Percentiles rank a stretch among this genome's conserved stretches.
Conservation (phyloP, 2,888 invertebrate species). For the Drosophila histrio region DNA sequence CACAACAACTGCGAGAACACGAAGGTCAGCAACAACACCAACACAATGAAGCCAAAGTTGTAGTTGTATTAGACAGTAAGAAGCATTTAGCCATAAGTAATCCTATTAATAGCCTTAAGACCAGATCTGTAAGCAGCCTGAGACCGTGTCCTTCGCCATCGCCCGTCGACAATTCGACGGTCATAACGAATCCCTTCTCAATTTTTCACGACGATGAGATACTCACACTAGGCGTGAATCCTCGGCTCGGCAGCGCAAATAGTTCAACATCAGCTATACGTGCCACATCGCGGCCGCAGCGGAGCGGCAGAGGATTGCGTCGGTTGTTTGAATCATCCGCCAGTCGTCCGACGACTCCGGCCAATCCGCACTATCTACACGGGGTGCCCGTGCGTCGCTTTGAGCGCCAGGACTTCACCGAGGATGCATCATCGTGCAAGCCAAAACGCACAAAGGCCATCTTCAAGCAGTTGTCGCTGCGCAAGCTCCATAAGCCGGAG, state of each 20-base stretch:
- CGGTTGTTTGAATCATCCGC: slow-evolving; percentile 67
- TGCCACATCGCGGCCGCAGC: slow-evolving; percentile 29
- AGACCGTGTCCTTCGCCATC: slow-evolving; percentile 5
- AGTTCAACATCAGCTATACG: slow-evolving; percentile 36
- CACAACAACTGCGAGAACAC: slow-evolving; percentile 2
- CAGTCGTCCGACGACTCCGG: slow-evolving; percentile 4
- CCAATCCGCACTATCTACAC: slow-evolving; percentile 72
- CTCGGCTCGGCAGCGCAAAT: slow-evolving; percentile 69
- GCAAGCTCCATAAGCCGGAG: slow-evolving; percentile 62
- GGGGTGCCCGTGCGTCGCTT: slow-evolving; percentile 81
- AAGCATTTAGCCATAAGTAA: slow-evolving; percentile 67
- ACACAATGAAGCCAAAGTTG: slow-evolving; percentile 76
- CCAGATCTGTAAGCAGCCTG: slow-evolving; percentile 72
- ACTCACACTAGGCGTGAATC: slow-evolving; percentile 74
- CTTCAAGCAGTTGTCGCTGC: slow-evolving; percentile 80
- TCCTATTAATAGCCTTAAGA: slow-evolving; percentile 59
- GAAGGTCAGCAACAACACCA: slow-evolving; percentile 37
- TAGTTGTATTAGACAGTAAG: slow-evolving; percentile 81
- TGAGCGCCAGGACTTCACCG: slow-evolving; percentile 80
- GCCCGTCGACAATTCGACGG: slow-evolving; percentile 78
- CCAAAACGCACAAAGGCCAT: slow-evolving; percentile 57
- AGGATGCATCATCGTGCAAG: slow-evolving; percentile 9
- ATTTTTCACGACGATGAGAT: slow-evolving; percentile 82
- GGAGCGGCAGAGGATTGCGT: slow-evolving; percentile 68
- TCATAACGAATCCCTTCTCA: slow-evolving; percentile 84